phyloP scores from a whole-genome alignment of 2,113 vertebrate species.

The Perca fluviatilis region DNA sequence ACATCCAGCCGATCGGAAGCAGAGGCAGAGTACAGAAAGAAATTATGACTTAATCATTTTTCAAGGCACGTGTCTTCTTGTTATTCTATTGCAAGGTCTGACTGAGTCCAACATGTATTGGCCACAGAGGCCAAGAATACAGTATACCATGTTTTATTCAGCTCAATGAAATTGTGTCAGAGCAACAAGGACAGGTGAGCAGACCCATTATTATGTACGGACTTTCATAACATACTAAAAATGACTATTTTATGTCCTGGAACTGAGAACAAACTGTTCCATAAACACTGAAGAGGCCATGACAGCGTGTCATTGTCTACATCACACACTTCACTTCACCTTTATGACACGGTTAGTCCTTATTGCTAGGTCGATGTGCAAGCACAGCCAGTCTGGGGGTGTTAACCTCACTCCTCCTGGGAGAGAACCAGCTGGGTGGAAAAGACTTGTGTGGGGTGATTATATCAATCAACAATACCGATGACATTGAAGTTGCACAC shows the following conservation, averaged over 20 bases:
- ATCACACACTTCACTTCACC: slow-evolving; percentile 19
- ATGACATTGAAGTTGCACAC: not conserved
- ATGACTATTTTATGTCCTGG: not conserved
- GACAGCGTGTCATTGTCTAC: not conserved
- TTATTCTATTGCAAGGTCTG: slow-evolving; percentile 1
- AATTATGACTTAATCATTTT: slow-evolving; percentile 14
- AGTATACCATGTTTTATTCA: not conserved
- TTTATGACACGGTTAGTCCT: slow-evolving; percentile 19
- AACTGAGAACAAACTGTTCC: not conserved
- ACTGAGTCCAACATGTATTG: not conserved
- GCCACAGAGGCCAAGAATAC: not conserved
- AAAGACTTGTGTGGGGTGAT: slow-evolving; percentile 21
- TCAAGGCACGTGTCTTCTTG: not conserved
- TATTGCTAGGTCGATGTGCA: slow-evolving; percentile 13
- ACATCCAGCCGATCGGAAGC: slow-evolving; percentile 38
- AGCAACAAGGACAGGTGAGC: not conserved
- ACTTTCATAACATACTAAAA: not conserved
- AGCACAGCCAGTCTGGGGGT: not conserved
- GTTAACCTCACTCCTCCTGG: slow-evolving; percentile 25
- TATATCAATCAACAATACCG: slow-evolving; percentile 25
- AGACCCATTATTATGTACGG: not conserved
- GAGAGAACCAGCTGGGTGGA: not conserved
- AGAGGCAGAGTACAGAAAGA: slow-evolving; percentile 23
- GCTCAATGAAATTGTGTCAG: not conserved
- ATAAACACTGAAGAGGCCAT: not conserved